These are phyloP conservation scores for Gymnocypris eckloni DNA, from an alignment of 2,797 vertebrate species.

Conservation along the genomic window DNA sequence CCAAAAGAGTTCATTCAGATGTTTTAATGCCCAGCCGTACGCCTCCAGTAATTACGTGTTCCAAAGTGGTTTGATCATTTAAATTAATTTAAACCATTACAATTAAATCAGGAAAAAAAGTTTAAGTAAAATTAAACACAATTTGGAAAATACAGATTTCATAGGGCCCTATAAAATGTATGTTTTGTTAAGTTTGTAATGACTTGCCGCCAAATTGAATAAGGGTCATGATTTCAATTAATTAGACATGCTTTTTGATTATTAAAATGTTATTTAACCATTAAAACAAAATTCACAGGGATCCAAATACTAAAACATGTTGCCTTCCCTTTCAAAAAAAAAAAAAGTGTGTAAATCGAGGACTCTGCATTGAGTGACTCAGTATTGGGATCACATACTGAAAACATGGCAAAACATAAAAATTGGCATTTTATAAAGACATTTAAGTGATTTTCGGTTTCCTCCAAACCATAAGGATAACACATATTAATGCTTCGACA, in stretches of 20 bases:
- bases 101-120: background rate
- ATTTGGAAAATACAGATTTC: too few relatives aligned
- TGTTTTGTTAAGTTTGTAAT: background rate
- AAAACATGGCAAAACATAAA: background rate
- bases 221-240: background rate
- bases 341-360: background rate
- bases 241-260: background rate
- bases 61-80: background rate
- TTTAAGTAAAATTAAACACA: too few relatives aligned
- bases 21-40: conserved; percentile 9
- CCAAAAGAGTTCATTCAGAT: conserved; percentile 14
- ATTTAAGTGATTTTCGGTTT: background rate
- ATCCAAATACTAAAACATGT: background rate
- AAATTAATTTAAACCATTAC: background rate
- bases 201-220: background rate
- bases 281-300: background rate
- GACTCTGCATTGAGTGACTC: background rate
- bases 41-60: conserved; percentile 1
- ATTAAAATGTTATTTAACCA: background rate
- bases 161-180: too few relatives aligned
- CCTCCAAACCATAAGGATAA: background rate
- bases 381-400: background rate
- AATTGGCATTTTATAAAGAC: background rate
- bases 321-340: background rate
- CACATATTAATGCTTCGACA: background rate